A percentile compares a stretch with the other conserved stretches of the same genome.
phyloP scores from a whole-genome alignment of 2,797 vertebrate species.

The Discoglossus pictus region DNA sequence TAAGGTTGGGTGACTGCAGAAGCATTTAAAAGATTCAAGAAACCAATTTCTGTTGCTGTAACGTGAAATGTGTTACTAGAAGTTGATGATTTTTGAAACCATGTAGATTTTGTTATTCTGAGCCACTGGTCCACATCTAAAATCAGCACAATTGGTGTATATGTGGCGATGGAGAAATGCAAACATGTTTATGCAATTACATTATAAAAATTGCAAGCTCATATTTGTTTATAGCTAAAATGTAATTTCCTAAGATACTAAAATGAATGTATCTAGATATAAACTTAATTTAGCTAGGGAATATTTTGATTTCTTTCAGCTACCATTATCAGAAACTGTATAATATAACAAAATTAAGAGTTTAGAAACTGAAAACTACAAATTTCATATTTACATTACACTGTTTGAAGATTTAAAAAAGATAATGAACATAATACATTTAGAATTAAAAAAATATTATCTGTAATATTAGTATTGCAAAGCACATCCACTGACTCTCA shows the following conservation, averaged over 20 bases:
- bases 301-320: too few relatives aligned
- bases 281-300: too few relatives aligned
- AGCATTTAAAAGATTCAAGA: conserved; percentile 41
- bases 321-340: too few relatives aligned
- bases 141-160: conserved; percentile 32
- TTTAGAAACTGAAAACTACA: too few relatives aligned
- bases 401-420: too few relatives aligned
- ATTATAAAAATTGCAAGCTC: not conserved
- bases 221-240: conserved; percentile 2
- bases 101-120: conserved; percentile 45
- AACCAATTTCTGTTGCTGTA: conserved; percentile 45
- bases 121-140: conserved; percentile 24
- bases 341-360: too few relatives aligned
- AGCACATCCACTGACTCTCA: too few relatives aligned
- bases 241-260: not conserved
- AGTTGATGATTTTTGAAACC: conserved; percentile 36
- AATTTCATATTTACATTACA: too few relatives aligned
- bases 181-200: not conserved
- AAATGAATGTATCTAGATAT: too few relatives aligned
- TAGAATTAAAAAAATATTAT: too few relatives aligned
- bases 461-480: too few relatives aligned
- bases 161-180: conserved; percentile 24
- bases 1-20: conserved; percentile 48
- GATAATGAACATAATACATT: too few relatives aligned
- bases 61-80: conserved; percentile 48